These are phyloP conservation scores for Apamea sordens DNA, from an alignment of 2,888 invertebrate genomes.

Conservation along the genomic window DNA sequence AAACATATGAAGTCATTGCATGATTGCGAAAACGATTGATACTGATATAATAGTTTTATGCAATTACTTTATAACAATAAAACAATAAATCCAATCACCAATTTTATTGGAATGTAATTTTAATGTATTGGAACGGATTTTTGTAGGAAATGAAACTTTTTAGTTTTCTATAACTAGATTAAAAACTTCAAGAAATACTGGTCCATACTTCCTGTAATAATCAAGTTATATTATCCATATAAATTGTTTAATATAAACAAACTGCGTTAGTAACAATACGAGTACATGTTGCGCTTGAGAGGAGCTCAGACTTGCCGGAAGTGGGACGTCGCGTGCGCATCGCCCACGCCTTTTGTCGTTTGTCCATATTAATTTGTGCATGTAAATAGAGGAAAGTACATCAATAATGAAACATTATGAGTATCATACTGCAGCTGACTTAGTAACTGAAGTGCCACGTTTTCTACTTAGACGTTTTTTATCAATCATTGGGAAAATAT, in stretches of 20 bases:
- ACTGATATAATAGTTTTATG: conserved; percentile 31
- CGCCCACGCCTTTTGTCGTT: conserved; percentile 69
- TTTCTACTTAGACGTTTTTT: conserved; percentile 23
- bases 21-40: conserved; percentile 20
- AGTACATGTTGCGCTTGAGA: conserved; percentile 75
- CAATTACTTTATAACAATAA: conserved; percentile 27
- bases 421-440: conserved; percentile 17
- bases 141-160: background rate
- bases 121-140: conserved; percentile 5
- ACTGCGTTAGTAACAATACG: conserved; percentile 54
- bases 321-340: conserved; percentile 76
- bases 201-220: conserved; percentile 13
- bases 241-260: conserved; percentile 24
- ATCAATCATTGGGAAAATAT: conserved; percentile 29
- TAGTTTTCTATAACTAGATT: background rate
- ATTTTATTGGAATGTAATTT: conserved; percentile 9
- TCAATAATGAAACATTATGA: conserved; percentile 37
- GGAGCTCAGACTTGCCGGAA: conserved; percentile 79
- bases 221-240: background rate
- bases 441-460: conserved; percentile 5
- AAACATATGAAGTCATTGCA: conserved; percentile 20
- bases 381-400: conserved; percentile 76
- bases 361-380: conserved; percentile 68
- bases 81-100: conserved; percentile 23
- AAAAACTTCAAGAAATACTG: background rate